Base-by-base conservation (phyloP, 1,140 invertebrate genomes). In the Rhynchophorus ferrugineus region DNA sequence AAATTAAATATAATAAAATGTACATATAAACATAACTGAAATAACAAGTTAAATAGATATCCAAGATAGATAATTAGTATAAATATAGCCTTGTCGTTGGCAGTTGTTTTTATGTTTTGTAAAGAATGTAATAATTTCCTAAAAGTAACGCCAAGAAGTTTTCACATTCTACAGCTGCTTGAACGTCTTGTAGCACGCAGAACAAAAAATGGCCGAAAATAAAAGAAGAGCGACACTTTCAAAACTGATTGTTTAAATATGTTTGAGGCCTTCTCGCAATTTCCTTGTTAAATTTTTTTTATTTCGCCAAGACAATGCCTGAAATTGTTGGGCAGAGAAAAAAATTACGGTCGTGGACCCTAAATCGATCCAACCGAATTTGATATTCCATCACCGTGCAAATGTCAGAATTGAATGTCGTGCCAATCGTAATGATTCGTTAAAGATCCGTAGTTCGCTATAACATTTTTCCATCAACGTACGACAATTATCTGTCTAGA, bases 211-310 rank as follows among this genome's bases (percentile, higher is more conserved):
- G 14, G 3, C 13, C 7, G 17, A 37, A 37, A 37, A 37, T 37
- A 37, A 37, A 37, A 3, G 35, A 37, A 37, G 13, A 37, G 14
- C 35, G 35, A n/a, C 35, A 37, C 35, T 37, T 37, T 37, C 35
- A 37, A 37, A 37, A 37, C 35, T 37, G 35, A 37, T 37, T 37
- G 35, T n/a, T 37, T 16, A 37, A 37, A 37, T 37, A 37, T 37
- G 35, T 37, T 37, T 37, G 17, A 37, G 13, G 35, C 6, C 35
- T 37, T 37, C 13, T 6, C 13, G 35, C 14, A 37, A 37, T 37
- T 37, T 37, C 35, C 35, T 37, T 37, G 35, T 37, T 37, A 37
- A 13, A 16, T 37, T 37, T 37, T 36, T 36, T 37, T 37, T 37
- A 37, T 37, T 37, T 37, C 35, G 14, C 17, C 17, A 37, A 37